phyloP scores from a whole-genome alignment of 1,140 invertebrate genomes.

The Lasioglossum baleicum region DNA sequence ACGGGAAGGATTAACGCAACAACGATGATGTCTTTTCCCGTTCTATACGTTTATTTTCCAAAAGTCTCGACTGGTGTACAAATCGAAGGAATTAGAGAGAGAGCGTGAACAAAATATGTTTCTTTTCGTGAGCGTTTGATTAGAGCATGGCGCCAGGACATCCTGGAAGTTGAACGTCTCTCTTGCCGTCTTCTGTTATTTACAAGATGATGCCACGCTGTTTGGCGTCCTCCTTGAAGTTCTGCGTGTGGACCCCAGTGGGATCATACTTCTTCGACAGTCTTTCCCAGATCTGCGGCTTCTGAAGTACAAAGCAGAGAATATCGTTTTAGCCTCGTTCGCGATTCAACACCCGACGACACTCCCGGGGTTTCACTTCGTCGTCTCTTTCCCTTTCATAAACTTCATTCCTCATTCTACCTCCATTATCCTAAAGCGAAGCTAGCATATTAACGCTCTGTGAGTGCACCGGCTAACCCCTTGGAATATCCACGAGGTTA shows the following conservation, averaged over 20 bases:
- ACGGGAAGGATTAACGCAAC: no score
- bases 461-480: no score
- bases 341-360: background rate
- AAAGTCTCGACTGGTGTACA: conserved; percentile 1
- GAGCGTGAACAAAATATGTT: background rate
- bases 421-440: no score
- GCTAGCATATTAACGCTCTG: no score
- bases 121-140: background rate
- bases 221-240: conserved; percentile 79
- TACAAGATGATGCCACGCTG: conserved; percentile 53
- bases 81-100: background rate
- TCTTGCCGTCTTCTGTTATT: conserved; percentile 1
- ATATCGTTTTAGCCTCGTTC: background rate
- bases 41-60: conserved; percentile 26
- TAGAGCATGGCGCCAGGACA: no score
- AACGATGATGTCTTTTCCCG: no score
- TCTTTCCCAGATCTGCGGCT: conserved; percentile 80
- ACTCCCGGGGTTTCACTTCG: no score
- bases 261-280: conserved; percentile 83
- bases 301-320: conserved; percentile 77
- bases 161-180: background rate
- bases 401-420: no score
- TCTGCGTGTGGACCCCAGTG: conserved; percentile 78
- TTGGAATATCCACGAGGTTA: no score
- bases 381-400: no score